Evolutionary conservation across 2,888 invertebrate genomes (phyloP).

Genomic region (Poecilobothrus nobilitatus): DNA sequence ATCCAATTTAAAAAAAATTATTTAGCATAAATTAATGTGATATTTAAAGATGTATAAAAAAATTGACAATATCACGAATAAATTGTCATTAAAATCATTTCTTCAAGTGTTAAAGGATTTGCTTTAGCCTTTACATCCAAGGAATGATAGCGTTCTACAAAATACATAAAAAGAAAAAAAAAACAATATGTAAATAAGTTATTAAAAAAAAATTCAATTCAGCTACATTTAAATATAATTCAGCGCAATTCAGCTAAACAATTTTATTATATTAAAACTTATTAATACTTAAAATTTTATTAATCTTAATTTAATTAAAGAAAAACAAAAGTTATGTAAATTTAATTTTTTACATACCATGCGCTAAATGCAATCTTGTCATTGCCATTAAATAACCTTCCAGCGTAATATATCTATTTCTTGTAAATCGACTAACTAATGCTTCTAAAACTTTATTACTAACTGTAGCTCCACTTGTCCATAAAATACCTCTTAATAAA

Average conservation of each 20-base stretch:
- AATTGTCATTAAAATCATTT: slow-evolving; percentile 60
- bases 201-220: not conserved
- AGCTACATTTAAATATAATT: not conserved
- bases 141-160: slow-evolving; percentile 57
- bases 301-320: no score
- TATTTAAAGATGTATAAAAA: not conserved
- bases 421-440: slow-evolving; percentile 57
- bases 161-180: slow-evolving; percentile 28
- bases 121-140: slow-evolving; percentile 63
- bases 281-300: no score
- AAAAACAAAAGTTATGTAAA: no score
- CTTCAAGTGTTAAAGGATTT: slow-evolving; percentile 62
- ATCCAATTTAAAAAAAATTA: no score
- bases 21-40: no score
- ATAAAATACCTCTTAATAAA: slow-evolving; percentile 53
- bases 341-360: slow-evolving; percentile 43
- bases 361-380: slow-evolving; percentile 54
- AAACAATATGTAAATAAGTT: slow-evolving; percentile 8
- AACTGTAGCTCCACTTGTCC: slow-evolving; percentile 62
- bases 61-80: slow-evolving; percentile 44
- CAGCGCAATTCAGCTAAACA: not conserved
- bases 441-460: slow-evolving; percentile 70
- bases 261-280: no score
- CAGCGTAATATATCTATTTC: slow-evolving; percentile 41
- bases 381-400: slow-evolving; percentile 59